Conservation (phyloP, 2,797 vertebrate genomes). For the Acanthornis magna region DNA sequence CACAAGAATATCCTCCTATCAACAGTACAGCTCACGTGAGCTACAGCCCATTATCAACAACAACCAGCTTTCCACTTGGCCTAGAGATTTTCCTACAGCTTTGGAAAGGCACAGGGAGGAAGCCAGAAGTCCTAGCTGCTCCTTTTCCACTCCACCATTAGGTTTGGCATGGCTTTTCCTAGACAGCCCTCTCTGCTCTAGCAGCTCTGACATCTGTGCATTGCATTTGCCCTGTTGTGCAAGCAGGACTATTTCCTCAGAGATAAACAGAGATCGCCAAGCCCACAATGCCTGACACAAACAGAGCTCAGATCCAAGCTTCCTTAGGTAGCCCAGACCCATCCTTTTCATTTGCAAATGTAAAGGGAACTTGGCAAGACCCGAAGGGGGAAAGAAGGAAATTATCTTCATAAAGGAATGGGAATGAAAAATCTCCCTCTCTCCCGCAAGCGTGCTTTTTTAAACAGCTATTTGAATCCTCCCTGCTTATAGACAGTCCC, state of each 20-base stretch:
- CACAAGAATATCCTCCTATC: background rate
- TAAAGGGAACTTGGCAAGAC: background rate
- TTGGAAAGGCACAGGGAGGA: background rate
- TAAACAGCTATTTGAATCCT: background rate
- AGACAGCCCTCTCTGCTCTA: constrained; percentile 17
- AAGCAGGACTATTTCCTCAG: constrained; percentile 55
- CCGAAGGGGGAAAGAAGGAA: background rate
- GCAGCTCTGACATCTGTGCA: constrained; percentile 29
- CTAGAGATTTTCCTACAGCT: background rate
- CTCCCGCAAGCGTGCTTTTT: background rate
- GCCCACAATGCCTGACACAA: constrained; percentile 38
- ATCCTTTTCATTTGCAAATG: background rate
- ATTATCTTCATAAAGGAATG: background rate
- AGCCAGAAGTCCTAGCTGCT: background rate
- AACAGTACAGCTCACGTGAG: background rate
- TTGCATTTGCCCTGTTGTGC: constrained; percentile 51
- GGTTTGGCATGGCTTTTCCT: constrained; percentile 46
- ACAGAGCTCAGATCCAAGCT: constrained; percentile 21
- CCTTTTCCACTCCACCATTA: background rate
- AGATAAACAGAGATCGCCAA: constrained; percentile 59
- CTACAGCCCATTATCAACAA: background rate
- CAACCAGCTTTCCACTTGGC: background rate
- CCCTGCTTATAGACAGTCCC: background rate
- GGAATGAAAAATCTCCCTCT: background rate
- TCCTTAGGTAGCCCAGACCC: background rate